Evolutionary conservation across 2,888 invertebrate species (phyloP).

Genomic region (Tillus elongatus): DNA sequence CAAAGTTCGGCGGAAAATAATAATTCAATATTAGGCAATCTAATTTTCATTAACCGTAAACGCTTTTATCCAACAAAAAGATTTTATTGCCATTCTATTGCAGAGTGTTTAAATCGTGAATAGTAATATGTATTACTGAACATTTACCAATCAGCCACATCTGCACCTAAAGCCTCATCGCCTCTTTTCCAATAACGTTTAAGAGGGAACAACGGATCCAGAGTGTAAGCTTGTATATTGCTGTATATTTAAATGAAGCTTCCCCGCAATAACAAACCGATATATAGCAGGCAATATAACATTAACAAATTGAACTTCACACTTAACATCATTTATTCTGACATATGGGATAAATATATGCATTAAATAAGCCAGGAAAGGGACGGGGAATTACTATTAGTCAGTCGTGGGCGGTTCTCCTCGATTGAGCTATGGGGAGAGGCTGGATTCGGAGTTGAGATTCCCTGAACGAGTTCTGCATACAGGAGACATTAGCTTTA

Average conservation of each 20-base stretch:
- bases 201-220: too few relatives aligned
- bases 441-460: slow-evolving; percentile 2
- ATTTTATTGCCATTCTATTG: too few relatives aligned
- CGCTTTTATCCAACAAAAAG: too few relatives aligned
- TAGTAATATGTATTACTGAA: too few relatives aligned
- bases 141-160: too few relatives aligned
- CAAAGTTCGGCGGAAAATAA: too few relatives aligned
- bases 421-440: slow-evolving; percentile 16
- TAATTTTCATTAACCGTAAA: too few relatives aligned
- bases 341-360: slow-evolving; percentile 42
- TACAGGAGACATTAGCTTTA: slow-evolving; percentile 6
- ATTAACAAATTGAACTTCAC: slow-evolving; percentile 41
- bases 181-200: too few relatives aligned
- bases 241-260: slow-evolving; percentile 1
- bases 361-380: slow-evolving; percentile 35
- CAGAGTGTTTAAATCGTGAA: too few relatives aligned
- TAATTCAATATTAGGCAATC: too few relatives aligned
- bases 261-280: slow-evolving; percentile 39
- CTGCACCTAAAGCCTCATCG: too few relatives aligned
- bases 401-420: slow-evolving; percentile 36
- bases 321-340: slow-evolving; percentile 37
- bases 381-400: slow-evolving; percentile 29
- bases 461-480: slow-evolving; percentile 1
- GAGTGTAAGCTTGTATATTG: too few relatives aligned
- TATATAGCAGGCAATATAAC: slow-evolving; percentile 32